A percentile compares a stretch with the other conserved stretches of the same genome.
Evolutionary conservation across 53 echinoderm and acorn worm genomes (phyloP).

Genomic region (Echinometra lucunter): DNA sequence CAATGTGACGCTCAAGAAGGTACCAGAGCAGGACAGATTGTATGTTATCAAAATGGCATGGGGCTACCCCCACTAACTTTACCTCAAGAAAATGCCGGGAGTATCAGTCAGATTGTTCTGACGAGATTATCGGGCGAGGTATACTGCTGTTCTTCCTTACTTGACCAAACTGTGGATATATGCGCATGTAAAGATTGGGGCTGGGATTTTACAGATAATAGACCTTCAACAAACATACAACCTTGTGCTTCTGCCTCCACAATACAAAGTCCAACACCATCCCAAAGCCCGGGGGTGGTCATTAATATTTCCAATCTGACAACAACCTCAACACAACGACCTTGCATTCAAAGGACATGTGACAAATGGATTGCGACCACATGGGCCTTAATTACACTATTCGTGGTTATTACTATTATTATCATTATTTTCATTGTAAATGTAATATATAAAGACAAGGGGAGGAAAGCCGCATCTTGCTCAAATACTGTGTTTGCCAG

Average conservation of each 20-base stretch:
- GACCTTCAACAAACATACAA: background rate
- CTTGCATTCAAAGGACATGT: background rate
- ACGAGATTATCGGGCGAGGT: background rate
- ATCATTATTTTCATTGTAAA: no score
- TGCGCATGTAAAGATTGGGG: background rate
- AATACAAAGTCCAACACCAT: no score
- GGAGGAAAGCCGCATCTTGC: no score
- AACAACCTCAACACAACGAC: no score
- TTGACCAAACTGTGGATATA: background rate
- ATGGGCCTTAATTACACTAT: no score
- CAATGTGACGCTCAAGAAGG: background rate
- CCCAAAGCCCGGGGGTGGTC: no score
- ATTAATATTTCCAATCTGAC: no score
- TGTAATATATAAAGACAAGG: no score
- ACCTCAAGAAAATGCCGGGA: background rate
- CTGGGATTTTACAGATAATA: background rate
- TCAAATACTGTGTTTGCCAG: no score
- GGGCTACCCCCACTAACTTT: background rate
- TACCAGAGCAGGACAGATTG: background rate
- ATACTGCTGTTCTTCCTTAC: background rate
- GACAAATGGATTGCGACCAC: background rate
- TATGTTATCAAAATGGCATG: background rate
- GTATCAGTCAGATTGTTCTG: background rate
- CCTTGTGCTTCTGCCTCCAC: background rate
- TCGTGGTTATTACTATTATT: no score